Evolutionary conservation across 30 jellyfish, hydroid and myxozoan species (phyloP).

Genomic region (Chrysaora quinquecirrha): DNA sequence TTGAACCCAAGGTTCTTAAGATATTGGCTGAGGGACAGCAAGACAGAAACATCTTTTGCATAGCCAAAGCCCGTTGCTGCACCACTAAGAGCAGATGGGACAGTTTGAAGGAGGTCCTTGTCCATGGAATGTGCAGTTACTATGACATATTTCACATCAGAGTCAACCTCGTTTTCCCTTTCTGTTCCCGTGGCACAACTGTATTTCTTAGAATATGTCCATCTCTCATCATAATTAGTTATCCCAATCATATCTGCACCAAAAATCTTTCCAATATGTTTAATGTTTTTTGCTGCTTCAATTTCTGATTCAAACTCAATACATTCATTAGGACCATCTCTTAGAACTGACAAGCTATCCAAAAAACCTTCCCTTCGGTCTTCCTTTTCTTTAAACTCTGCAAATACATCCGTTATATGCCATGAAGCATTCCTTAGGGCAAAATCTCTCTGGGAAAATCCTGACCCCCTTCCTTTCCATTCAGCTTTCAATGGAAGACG

Average conservation of each 20-base stretch:
- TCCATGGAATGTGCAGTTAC: conserved; percentile 49
- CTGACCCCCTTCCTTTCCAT: conserved; percentile 68
- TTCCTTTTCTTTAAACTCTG: conserved; percentile 48
- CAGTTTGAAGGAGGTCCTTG: conserved; percentile 55
- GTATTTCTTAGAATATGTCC: conserved; percentile 42
- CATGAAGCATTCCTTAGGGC: conserved; percentile 67
- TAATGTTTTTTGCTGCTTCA: conserved; percentile 42
- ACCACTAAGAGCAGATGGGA: conserved; percentile 71
- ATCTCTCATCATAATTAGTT: conserved; percentile 42
- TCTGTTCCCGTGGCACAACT: conserved; percentile 41
- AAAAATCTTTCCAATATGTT: conserved; percentile 34
- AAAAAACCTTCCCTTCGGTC: conserved; percentile 61
- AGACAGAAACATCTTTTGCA: conserved; percentile 51
- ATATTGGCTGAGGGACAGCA: conserved; percentile 57
- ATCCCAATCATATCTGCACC: conserved; percentile 59
- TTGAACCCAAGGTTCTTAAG: conserved; percentile 51
- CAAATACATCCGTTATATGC: conserved; percentile 63
- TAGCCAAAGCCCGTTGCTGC: conserved; percentile 70
- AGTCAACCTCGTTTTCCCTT: conserved; percentile 34
- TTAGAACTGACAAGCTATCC: conserved; percentile 28
- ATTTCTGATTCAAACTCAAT: conserved; percentile 41
- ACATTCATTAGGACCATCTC: conserved; percentile 45
- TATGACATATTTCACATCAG: conserved; percentile 37
- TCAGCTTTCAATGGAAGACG: conserved; percentile 42
- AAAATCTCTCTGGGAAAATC: conserved; percentile 60